Base-by-base conservation (phyloP, 2,888 invertebrate species). In the Campoplex nolae region DNA sequence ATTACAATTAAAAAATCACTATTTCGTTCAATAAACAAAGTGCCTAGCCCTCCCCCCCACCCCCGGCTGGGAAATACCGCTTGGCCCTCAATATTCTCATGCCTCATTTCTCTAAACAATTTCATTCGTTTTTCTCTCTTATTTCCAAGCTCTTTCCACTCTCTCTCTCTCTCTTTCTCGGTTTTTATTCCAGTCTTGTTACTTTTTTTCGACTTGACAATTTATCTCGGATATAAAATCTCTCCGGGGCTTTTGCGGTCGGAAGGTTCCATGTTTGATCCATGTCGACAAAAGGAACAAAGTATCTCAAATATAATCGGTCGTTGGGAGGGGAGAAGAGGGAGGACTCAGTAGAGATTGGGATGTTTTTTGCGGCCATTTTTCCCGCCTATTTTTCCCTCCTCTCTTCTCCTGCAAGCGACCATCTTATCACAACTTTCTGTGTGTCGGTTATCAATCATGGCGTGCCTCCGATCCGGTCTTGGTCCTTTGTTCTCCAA, bases 361-460 rank as follows among this genome's bases (percentile, higher is more conserved):
- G 42, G 68, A 70, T 79, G n/a, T 42, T 28, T 35, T 28, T 32
- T 28, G 42, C 54, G 28, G 51, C 65, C 16, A 28, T 54, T 16
- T 16, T 18, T 4, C 32, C 42, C 65, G 23, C 42, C 18, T n/a
- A 70, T 48, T 68, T 79, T 58, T 42, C 16, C 68, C 18, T 77
- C 76, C 48, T 32, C 62, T 58, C 62, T 48, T 28, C 65, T 42
- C 54, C 38, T 28, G 45, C 32, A 83, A 67, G 89, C 91, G 92
- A 93, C 13, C 92, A 91, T 85, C 92, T 93, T 94, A 94, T 94
- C 94, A 93, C 93, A 94, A 93, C 93, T 92, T 92, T 90, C 88
- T 89, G 89, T 88, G 89, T 91, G 90, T 91, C 90, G 85, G 86
- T 90, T 89, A 77, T 88, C 80, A 62, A 89, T 79, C 80, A 88